These are phyloP conservation scores for Hesperia comma DNA, from an alignment of 2,888 invertebrate genomes.

Conservation along the genomic window DNA sequence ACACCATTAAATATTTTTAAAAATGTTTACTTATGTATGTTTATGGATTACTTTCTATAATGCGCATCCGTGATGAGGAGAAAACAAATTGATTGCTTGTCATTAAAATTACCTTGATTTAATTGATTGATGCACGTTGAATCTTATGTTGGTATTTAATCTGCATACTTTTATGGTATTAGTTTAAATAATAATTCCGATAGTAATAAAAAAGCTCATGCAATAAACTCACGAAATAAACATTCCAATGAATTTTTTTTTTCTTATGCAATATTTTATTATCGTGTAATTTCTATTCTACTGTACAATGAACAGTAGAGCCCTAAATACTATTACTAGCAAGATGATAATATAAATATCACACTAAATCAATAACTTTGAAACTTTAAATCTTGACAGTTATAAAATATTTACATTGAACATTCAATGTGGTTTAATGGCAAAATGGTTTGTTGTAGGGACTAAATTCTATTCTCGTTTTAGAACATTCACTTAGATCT, in stretches of 20 bases:
- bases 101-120: neutral
- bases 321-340: conserved; percentile 12
- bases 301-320: conserved; percentile 18
- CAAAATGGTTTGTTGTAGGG: conserved; percentile 5
- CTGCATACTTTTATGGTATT: too few species aligned
- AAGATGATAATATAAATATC: conserved; percentile 23
- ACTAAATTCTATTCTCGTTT: neutral
- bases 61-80: neutral
- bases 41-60: neutral
- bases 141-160: too few species aligned
- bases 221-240: neutral
- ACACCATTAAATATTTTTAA: conserved; percentile 22
- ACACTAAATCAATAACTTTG: conserved; percentile 20
- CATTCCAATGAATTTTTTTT: neutral
- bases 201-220: neutral
- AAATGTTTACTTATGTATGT: too few species aligned
- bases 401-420: conserved; percentile 21
- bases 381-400: conserved; percentile 8
- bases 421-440: neutral
- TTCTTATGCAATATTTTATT: neutral
- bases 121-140: too few species aligned
- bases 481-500: neutral
- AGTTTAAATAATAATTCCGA: too few species aligned
- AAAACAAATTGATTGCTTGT: neutral
- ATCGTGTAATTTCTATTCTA: conserved; percentile 17